Conservation (phyloP, 2,888 invertebrate species). For the Zhuqinia jingwanae region DNA sequence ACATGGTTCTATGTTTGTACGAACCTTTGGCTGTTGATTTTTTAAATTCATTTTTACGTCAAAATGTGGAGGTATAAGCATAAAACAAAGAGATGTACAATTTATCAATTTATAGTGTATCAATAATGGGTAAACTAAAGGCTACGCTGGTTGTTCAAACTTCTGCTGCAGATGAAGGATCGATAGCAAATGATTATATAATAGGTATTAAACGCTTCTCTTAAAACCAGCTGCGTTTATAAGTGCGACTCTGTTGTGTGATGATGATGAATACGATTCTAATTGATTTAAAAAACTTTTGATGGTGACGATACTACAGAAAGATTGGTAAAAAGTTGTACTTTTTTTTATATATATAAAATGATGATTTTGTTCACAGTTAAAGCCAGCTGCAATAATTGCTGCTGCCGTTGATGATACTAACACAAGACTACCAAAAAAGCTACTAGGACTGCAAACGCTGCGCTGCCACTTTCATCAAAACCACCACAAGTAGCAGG, state of each 20-base stretch:
- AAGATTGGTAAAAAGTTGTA: not conserved
- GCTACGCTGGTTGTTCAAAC: not conserved
- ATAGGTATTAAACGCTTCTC: not conserved
- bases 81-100: conserved; percentile 22
- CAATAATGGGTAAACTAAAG: not conserved
- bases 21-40: conserved; percentile 51
- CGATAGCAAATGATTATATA: conserved; percentile 13
- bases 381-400: conserved; percentile 52
- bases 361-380: conserved; percentile 16
- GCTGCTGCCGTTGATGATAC: conserved; percentile 43
- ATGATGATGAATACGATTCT: too few species aligned
- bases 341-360: not conserved
- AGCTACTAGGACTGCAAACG: conserved; percentile 21
- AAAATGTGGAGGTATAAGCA: not conserved
- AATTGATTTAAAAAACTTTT: not conserved
- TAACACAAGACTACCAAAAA: conserved; percentile 35
- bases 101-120: not conserved
- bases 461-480: not conserved
- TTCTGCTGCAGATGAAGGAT: not conserved
- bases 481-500: not conserved
- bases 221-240: not conserved
- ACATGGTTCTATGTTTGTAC: conserved; percentile 35
- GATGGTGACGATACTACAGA: not conserved
- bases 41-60: conserved; percentile 52
- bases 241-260: not conserved